Base-by-base conservation (phyloP, 2,888 invertebrate genomes). In the Caenorhabditis sp. region DNA sequence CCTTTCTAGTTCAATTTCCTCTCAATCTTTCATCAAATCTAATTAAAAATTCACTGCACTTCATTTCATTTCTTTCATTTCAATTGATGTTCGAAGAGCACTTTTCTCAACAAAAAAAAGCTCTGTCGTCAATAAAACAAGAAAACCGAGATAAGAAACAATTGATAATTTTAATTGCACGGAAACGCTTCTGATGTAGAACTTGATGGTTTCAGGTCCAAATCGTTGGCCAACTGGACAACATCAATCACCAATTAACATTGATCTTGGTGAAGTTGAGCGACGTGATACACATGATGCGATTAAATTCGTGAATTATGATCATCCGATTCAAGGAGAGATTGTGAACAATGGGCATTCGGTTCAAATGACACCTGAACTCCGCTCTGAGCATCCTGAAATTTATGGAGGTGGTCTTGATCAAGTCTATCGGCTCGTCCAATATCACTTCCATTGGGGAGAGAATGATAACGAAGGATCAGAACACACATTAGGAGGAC, bases 361-460 rank as follows among this genome's bases (percentile, higher is more conserved):
- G 83, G 85, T 85, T 38, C 85, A 85, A 82, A 81, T 85, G 69
- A 68, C 76, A 23, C 85, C 85, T 8, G 81, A 83, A 49, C 64
- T 77, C 0, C 63, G 70, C 20, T 78, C 77, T 14, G 78, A 80
- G 56, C 72, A 73, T 23, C 85, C 86, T 5, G 84, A 83, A 72
- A 84, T 87, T 62, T 84, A 79, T 68, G 87, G 87, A 1, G 86
- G 86, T 8, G 76, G 80, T 14, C 67, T 87, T 59, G 85, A 86
- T 57, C 84, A 86, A 53, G 77, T 77, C 61, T 87, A 87, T 72
- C 84, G 83, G 17, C 81, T 87, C 26, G 72, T 87, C 2, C 87
- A 87, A 67, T 85, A 87, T 67, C 87, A 87, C 59, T 87, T 82
- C 70, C 87, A 87, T 63, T 87, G 87, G 87, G 82, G 85, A 57